Evolutionary conservation across 1,140 invertebrate species (phyloP), one percentile per base, ranked within the genome.

Genomic region (Gyrodactylus bullatarudis): DNA sequence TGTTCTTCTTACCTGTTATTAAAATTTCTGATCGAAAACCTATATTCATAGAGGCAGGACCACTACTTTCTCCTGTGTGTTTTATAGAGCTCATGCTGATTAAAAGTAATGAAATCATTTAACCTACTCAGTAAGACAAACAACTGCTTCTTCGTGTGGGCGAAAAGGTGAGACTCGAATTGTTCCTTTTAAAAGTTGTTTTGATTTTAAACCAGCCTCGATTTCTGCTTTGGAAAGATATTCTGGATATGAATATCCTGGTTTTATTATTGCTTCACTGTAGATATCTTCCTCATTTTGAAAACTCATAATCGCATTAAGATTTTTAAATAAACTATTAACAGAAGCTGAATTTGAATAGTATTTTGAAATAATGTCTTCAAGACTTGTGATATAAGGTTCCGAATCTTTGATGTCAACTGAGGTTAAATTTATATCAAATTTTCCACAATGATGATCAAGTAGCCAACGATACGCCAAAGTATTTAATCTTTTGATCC

Each of bases 1-100:
- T 83, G 75, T 88, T 85, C 74, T 85, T 83, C 74, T 87, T 83
- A 8, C 92, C 92, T 86, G 93, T 90, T 27, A 96, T 82, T 20
- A 95, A 82, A 74, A 95, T 85, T 87, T 91, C 68, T 0, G 68
- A 21, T 26, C 21, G 72, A n/a, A 34, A 72, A 26, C 1, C 71
- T 20, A 72, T 72, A n/a, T n/a, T n/a, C n/a, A n/a, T n/a, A n/a
- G n/a, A n/a, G 8, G n/a, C 34, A 54, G n/a, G 8, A 54, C 34
- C n/a, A n/a, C n/a, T 54, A 68, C 21, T 68, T n/a, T 71, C 70
- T 68, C 1, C 73, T 68, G 26, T 54, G 26, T 74, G 20, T n/a
- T 20, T 71, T 74, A 23, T 71, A 23, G 22, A 74, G 21, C 26
- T 23, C 26, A 23, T 74, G 20, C 23, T 54, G n/a, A 54, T 16